Evolutionary conservation across 37 sponge, comb jelly and placozoan species (phyloP).

Genomic region (Beroe forskalii): DNA sequence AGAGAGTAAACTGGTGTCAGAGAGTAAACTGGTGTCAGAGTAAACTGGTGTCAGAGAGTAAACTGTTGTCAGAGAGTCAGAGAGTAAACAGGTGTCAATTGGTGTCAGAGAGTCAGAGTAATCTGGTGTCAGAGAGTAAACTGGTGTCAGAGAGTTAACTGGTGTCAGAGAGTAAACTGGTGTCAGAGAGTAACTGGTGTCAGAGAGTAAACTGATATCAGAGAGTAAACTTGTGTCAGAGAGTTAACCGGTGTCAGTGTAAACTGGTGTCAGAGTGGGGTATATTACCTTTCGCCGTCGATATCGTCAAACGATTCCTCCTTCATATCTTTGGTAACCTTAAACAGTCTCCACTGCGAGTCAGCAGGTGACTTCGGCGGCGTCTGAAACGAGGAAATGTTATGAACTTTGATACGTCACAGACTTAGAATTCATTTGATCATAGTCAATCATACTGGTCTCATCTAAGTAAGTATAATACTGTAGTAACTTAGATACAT

Average conservation of each 20-base stretch:
- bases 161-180: neutral
- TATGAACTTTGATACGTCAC: neutral
- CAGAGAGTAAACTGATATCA: too few species aligned
- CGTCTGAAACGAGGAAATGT: slow-evolving; percentile 1
- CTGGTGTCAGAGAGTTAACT: neutral
- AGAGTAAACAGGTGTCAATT: too few species aligned
- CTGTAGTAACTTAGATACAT: too few species aligned
- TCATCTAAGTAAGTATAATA: too few species aligned
- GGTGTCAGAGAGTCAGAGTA: too few species aligned
- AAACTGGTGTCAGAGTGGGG: neutral
- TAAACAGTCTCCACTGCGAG: slow-evolving; percentile 47
- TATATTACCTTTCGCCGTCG: slow-evolving; percentile 17
- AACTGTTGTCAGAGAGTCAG: too few species aligned
- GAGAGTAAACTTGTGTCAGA: neutral
- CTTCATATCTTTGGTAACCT: slow-evolving; percentile 36
- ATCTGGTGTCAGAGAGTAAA: too few species aligned
- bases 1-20: too few species aligned
- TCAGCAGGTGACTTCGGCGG: slow-evolving; percentile 59
- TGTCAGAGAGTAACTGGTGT: neutral
- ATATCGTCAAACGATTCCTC: slow-evolving; percentile 46
- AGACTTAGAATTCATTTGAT: neutral
- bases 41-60: too few species aligned
- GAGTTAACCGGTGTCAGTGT: too few species aligned
- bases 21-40: too few species aligned
- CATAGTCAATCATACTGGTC: neutral